Conservation (phyloP, 2,888 invertebrate species). For the Acronicta aceris region DNA sequence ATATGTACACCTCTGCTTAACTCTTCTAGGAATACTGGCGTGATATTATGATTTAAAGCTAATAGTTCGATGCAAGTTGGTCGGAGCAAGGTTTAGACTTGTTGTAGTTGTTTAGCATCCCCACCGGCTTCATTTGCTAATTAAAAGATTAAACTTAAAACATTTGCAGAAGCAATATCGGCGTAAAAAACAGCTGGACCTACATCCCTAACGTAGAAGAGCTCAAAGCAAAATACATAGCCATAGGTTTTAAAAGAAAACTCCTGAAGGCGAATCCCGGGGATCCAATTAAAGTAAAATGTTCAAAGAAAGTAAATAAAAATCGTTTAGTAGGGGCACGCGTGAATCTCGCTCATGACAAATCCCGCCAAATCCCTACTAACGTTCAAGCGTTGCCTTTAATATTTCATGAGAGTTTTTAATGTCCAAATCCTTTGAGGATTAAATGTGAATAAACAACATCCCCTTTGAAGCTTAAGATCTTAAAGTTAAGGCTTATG, state of each 20-base stretch:
- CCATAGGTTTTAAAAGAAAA: slow-evolving; percentile 18
- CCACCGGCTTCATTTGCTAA: too few relatives aligned
- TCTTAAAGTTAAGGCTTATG: slow-evolving; percentile 38
- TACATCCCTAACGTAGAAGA: background rate
- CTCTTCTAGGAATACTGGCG: too few relatives aligned
- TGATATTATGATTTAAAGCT: too few relatives aligned
- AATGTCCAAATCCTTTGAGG: slow-evolving; percentile 53
- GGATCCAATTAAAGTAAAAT: slow-evolving; percentile 44
- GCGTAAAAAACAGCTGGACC: background rate
- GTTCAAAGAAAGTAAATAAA: slow-evolving; percentile 48
- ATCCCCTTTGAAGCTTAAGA: slow-evolving; percentile 47
- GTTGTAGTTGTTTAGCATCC: too few relatives aligned
- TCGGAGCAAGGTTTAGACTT: too few relatives aligned
- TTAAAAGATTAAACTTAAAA: too few relatives aligned
- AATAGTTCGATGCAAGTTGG: too few relatives aligned
- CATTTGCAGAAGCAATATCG: background rate
- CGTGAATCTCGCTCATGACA: slow-evolving; percentile 32
- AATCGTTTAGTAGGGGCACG: slow-evolving; percentile 45
- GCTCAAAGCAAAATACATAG: slow-evolving; percentile 14
- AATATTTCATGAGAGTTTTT: slow-evolving; percentile 57
- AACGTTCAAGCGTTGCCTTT: slow-evolving; percentile 42
- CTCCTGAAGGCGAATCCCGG: slow-evolving; percentile 14
- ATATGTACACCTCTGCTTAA: too few relatives aligned
- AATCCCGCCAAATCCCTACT: slow-evolving; percentile 48
- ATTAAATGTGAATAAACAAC: slow-evolving; percentile 52